These are phyloP conservation scores for Zootoca vivipara DNA, from an alignment of 2,113 vertebrate species.

Conservation along the genomic window DNA sequence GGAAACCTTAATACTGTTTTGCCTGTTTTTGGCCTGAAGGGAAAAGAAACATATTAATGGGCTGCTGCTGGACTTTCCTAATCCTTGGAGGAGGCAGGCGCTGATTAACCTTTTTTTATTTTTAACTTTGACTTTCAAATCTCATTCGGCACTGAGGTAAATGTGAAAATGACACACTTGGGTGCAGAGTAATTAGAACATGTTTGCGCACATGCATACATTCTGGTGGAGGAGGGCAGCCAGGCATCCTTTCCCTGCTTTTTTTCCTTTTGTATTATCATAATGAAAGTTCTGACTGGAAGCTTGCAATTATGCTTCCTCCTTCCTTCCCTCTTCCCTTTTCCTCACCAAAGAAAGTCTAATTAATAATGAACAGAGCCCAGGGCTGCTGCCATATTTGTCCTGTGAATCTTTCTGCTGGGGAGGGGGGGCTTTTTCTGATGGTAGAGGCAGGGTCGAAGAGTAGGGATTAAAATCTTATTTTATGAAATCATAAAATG, in stretches of 20 bases:
- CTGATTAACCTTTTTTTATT: background rate
- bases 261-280: conserved; percentile 68
- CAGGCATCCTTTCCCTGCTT: background rate
- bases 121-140: conserved; percentile 22
- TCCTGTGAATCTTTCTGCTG: conserved; percentile 1
- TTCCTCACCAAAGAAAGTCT: conserved; percentile 68
- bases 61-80: accelerated
- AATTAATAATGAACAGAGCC: conserved; percentile 77
- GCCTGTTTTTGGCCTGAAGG: accelerated
- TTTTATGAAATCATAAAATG: conserved; percentile 30
- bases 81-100: background rate
- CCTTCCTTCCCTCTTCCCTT: conserved; percentile 55
- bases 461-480: conserved; percentile 51
- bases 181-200: conserved; percentile 57
- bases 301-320: conserved; percentile 76
- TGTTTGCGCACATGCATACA: conserved; percentile 22
- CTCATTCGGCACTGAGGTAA: conserved; percentile 3
- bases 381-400: conserved; percentile 44
- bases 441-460: background rate
- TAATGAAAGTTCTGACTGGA: conserved; percentile 79
- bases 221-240: conserved; percentile 38
- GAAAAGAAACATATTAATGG: background rate
- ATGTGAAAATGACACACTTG: conserved; percentile 54
- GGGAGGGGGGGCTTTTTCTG: conserved; percentile 41
- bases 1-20: accelerated